Evolutionary conservation across 2,888 invertebrate genomes (phyloP), one percentile per base, ranked within the genome.

Genomic region (Slavum lentiscoides): DNA sequence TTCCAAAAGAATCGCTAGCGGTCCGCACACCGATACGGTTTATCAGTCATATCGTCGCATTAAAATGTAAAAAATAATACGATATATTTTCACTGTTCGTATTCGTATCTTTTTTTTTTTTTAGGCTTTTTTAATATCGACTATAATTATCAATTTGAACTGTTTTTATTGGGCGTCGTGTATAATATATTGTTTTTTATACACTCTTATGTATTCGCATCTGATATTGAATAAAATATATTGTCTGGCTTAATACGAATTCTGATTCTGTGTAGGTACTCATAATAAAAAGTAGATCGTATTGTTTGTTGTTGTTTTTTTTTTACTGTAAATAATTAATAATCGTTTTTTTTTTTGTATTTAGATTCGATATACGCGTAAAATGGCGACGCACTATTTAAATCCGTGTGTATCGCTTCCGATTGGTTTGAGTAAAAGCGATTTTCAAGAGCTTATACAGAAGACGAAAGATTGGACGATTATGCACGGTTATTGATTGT

Each of bases 391-490:
- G 8, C 59, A 59, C 13, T 30, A 30, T 30, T 80, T 80, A 72
- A 72, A 80, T 58, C 55, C 80, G n/a, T 80, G 80, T 19, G 43
- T 72, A 72, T 72, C 80, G 39, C 53, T 80, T 72, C 80, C 80
- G 15, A 61, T 70, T 58, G n/a, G 39, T 23, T 72, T 80, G 49
- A 0, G 0, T 58, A 21, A 62, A n/a, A 72, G 66, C n/a, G 87
- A 89, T n/a, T 87, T 95, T 70, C 85, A 88, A 21, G 91, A 91
- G 83, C 87, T 94, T 53, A 89, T 91, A 1, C 89, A 90, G 82
- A 93, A 93, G 86, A 91, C 93, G 0, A 94, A 92, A 86, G 94
- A 94, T 86, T 94, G 92, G 92, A 93, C 93, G 1, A 86, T 94
- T 55, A 93, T 94, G 92, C 93, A 94, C 86, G 94, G 89, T 88